Base-by-base conservation (phyloP, 2,888 invertebrate genomes). In the Clistopyga incitator region DNA sequence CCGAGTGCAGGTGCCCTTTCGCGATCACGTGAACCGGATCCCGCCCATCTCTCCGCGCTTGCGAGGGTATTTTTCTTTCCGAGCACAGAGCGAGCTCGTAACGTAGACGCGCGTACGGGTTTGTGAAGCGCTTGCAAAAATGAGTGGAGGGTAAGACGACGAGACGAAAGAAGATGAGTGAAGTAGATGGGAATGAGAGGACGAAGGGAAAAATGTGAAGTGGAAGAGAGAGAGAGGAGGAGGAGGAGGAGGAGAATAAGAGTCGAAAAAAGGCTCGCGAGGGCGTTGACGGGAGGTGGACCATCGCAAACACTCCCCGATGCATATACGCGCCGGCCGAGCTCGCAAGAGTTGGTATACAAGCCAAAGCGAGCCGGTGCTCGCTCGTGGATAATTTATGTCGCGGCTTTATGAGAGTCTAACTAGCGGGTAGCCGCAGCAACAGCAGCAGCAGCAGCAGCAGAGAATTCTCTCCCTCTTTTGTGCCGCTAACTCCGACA, bases 211-310 rank as follows among this genome's bases (percentile, higher is more conserved):
- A 64, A 52, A 64, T 65, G 10, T 23, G 45, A 52, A 29, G 54
- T 64, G 47, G 71, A 81, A 85, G 86, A 87, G 67, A 77, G 61
- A 67, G 10, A 34, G 59, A 34, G 67, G n/a, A n/a, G n/a, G n/a
- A n/a, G n/a, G n/a, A n/a, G n/a, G n/a, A n/a, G n/a, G n/a, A n/a
- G n/a, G n/a, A 52, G 52, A 75, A 42, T 50, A 10, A 76, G 79
- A 84, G 81, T 68, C 81, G 74, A 67, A 84, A 82, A 83, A 83
- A 85, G 87, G 83, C 67, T 86, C 88, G 90, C 90, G 92, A 93
- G 93, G 93, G 93, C 92, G 94, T 93, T 93, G 94, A 94, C 93
- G 94, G 94, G 93, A 92, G 93, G 93, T 92, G 92, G 92, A 90
- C 91, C 90, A 92, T 91, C 90, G 91, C 92, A 92, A 92, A 92